phyloP scores from a whole-genome alignment of 2,888 invertebrate species.

The Idaea biselata region DNA sequence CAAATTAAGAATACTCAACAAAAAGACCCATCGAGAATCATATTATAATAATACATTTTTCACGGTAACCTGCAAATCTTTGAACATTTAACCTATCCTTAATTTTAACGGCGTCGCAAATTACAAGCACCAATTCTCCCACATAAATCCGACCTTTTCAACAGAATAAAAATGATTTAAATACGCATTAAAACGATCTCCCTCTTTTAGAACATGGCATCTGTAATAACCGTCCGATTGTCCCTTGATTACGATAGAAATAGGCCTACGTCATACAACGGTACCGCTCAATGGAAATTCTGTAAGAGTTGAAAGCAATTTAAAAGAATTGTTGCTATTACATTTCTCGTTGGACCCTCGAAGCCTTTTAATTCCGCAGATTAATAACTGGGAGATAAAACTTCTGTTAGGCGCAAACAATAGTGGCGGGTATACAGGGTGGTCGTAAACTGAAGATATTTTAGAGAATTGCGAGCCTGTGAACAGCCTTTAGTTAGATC shows the following conservation, averaged over 20 bases:
- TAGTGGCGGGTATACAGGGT: constrained; percentile 37
- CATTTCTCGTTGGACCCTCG: constrained; percentile 30
- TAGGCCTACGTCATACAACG: constrained; percentile 14
- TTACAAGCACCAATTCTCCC: constrained; percentile 57
- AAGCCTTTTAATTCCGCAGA: constrained; percentile 47
- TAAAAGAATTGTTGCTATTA: constrained; percentile 30
- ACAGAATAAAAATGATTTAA: constrained; percentile 79
- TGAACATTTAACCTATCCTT: constrained; percentile 19
- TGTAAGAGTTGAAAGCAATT: constrained; percentile 28
- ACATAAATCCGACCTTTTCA: constrained; percentile 74
- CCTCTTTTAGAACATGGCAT: constrained; percentile 61
- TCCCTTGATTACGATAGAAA: constrained; percentile 49
- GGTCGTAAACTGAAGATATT: constrained; percentile 35
- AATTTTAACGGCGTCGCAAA: constrained; percentile 56
- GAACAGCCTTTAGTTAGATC: constrained; percentile 4
- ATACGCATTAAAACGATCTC: constrained; percentile 71
- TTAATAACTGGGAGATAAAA: constrained; percentile 51
- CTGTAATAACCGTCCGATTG: constrained; percentile 63
- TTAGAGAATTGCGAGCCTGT: constrained; percentile 38
- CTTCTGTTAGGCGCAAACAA: constrained; percentile 46
- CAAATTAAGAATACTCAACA: not conserved
- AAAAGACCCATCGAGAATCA: not conserved
- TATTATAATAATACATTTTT: not conserved
- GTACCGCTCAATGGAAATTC: constrained; percentile 18
- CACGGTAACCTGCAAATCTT: not conserved